A percentile compares a stretch with the other conserved stretches of the same genome.
Conservation (phyloP, 2,113 vertebrate genomes). For the Clinocottus analis region DNA sequence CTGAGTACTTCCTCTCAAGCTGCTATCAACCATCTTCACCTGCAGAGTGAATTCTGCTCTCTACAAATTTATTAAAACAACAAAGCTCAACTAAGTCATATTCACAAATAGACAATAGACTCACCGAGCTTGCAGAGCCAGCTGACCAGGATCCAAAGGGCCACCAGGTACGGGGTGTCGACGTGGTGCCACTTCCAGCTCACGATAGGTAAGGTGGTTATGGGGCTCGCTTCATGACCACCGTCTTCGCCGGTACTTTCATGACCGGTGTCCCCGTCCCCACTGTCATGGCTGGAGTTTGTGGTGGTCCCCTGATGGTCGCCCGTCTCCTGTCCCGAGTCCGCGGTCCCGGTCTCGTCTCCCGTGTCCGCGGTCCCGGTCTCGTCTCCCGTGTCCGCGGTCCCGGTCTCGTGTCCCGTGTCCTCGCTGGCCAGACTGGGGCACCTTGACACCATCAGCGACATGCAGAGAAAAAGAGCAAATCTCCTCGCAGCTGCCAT, state of each 20-base stretch:
- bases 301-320: neutral
- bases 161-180: constrained; percentile 76
- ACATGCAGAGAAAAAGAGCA: constrained; percentile 44
- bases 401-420: neutral
- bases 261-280: neutral
- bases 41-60: neutral
- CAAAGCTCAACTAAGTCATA: neutral
- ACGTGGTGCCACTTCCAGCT: constrained; percentile 83
- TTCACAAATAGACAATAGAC: constrained; percentile 32
- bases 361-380: neutral
- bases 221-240: constrained; percentile 15
- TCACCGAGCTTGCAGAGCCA: constrained; percentile 85
- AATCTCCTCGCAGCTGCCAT: constrained; percentile 48
- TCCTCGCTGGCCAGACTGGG: neutral
- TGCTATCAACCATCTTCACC: neutral
- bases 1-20: neutral
- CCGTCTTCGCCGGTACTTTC: neutral
- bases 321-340: neutral
- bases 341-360: neutral
- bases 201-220: constrained; percentile 82
- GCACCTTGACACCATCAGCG: constrained; percentile 40
- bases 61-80: neutral
- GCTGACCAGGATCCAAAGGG: constrained; percentile 81
- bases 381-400: neutral
- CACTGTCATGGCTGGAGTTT: neutral